phyloP scores from a whole-genome alignment of 2,888 invertebrate species.

The Xanthorhoe designata region DNA sequence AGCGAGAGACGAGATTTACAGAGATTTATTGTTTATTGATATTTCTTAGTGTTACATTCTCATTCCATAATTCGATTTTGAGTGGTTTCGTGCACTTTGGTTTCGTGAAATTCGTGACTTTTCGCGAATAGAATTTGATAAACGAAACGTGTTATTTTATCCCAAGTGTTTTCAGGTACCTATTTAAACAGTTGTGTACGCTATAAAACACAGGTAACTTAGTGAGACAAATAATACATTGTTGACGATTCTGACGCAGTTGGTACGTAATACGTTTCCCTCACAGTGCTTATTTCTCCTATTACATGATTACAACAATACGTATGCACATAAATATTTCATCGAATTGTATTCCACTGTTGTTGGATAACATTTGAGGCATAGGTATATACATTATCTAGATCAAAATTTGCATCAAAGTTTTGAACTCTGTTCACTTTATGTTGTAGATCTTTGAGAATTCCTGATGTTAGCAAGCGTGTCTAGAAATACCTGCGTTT shows the following conservation, averaged over 20 bases:
- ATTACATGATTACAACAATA: background rate
- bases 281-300: background rate
- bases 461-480: background rate
- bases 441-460: background rate
- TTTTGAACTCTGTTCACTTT: background rate
- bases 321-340: background rate
- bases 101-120: no score
- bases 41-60: no score
- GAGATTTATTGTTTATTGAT: no score
- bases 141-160: no score
- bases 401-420: background rate
- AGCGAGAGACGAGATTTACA: no score
- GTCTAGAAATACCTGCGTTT: background rate
- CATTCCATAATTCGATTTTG: no score
- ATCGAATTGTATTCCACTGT: background rate
- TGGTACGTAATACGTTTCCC: background rate
- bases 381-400: no score
- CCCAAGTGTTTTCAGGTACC: background rate
- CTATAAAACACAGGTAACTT: background rate
- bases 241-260: slow-evolving; percentile 4
- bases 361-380: background rate
- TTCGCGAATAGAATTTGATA: background rate
- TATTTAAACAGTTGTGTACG: background rate
- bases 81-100: no score
- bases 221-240: background rate